These are phyloP conservation scores for Apus apus DNA, from an alignment of 2,113 vertebrate genomes.

Conservation along the genomic window DNA sequence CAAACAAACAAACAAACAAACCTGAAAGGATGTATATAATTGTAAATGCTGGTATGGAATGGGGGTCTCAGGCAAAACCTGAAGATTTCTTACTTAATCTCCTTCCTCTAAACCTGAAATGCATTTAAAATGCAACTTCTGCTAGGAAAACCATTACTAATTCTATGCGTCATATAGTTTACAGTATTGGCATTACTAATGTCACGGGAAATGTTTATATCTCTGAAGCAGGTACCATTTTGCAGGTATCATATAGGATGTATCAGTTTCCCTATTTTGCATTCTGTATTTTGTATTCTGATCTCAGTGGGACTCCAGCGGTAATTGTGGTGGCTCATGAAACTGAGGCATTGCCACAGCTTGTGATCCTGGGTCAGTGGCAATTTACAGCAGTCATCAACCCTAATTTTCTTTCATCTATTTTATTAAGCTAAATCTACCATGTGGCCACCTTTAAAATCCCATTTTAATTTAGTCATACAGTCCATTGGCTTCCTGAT, in stretches of 20 bases:
- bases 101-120: background rate
- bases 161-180: background rate
- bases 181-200: background rate
- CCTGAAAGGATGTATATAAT: background rate
- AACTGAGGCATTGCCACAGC: background rate
- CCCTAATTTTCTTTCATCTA: background rate
- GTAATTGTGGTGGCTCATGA: background rate
- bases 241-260: too few species aligned
- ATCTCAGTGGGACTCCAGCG: background rate
- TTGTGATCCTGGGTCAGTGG: background rate
- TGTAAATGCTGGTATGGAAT: background rate
- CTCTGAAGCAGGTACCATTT: background rate
- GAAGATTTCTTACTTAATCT: background rate
- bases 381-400: background rate
- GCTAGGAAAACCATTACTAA: background rate
- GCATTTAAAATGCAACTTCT: background rate
- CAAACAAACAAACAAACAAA: too few species aligned
- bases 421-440: background rate
- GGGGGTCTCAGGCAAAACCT: background rate
- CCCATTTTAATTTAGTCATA: background rate
- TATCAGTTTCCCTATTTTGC: background rate
- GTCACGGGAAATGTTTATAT: background rate
- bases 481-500: background rate
- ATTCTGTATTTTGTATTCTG: background rate
- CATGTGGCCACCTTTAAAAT: background rate